Conservation (phyloP, 2,797 vertebrate species). For the Rhinogobio ventralis region DNA sequence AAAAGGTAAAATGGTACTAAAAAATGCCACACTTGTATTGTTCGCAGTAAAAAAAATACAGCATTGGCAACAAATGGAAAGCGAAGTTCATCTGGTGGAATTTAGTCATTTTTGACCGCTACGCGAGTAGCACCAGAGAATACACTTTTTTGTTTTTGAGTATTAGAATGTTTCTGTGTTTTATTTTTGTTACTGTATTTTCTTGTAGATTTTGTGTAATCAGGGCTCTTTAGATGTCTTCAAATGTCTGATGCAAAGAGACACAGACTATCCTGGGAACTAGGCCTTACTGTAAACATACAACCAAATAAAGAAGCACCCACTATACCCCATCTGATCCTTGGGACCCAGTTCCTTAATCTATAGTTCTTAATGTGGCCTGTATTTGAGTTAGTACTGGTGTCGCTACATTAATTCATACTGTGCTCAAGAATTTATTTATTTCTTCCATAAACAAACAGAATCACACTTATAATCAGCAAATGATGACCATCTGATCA, state of each 20-base stretch:
- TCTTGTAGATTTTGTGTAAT: not conserved
- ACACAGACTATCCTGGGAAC: slow-evolving; percentile 38
- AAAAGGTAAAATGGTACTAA: not conserved
- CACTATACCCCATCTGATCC: not conserved
- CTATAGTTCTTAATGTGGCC: not conserved
- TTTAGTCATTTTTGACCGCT: too few species aligned
- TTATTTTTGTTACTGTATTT: not conserved
- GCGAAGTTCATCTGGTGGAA: not conserved
- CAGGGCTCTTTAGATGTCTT: slow-evolving; percentile 25
- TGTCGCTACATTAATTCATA: not conserved
- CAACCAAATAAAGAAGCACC: slow-evolving; percentile 2
- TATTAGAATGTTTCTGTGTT: not conserved
- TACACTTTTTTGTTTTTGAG: not conserved
- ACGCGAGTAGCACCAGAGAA: too few species aligned
- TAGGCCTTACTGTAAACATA: slow-evolving; percentile 36
- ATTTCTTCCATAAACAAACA: not conserved
- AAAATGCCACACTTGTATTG: too few species aligned
- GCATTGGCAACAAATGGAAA: not conserved
- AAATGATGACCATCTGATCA: not conserved
- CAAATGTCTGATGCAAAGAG: slow-evolving; percentile 33
- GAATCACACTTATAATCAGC: not conserved
- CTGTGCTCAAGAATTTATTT: not conserved
- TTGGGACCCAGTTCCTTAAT: not conserved
- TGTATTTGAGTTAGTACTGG: not conserved
- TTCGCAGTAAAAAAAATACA: too few species aligned